A percentile compares a stretch with the other conserved stretches of the same genome.
phyloP scores from a whole-genome alignment of 1,140 invertebrate species.

The Cydia fagiglandana region DNA sequence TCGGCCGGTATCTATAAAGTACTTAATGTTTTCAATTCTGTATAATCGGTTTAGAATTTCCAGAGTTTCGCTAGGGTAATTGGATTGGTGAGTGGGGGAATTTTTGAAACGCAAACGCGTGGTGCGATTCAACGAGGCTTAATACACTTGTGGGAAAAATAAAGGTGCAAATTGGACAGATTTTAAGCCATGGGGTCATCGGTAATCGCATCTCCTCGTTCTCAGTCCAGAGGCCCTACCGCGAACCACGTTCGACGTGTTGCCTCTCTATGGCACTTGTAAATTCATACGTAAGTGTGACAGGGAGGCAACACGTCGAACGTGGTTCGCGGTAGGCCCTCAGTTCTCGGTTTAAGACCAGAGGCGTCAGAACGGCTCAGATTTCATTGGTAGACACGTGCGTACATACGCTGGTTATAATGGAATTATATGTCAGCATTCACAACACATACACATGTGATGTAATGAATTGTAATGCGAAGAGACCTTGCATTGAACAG shows the following conservation, averaged over 20 bases:
- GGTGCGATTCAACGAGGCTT: background rate
- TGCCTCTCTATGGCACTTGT: no score
- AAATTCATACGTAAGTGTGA: no score
- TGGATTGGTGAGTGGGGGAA: slow-evolving; percentile 66
- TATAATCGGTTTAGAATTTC: slow-evolving; percentile 79
- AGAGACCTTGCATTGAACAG: no score
- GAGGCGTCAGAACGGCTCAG: background rate
- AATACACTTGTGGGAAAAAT: background rate
- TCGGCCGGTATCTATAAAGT: slow-evolving; percentile 63
- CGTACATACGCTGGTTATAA: no score
- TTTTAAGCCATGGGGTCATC: slow-evolving; percentile 14
- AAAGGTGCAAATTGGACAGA: background rate
- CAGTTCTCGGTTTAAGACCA: background rate
- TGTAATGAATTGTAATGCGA: no score
- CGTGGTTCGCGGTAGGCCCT: no score
- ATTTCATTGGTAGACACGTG: no score
- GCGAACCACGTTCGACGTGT: no score
- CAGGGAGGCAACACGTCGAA: no score
- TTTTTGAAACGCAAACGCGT: slow-evolving; percentile 51
- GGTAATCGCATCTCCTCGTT: background rate
- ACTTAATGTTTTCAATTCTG: slow-evolving; percentile 79
- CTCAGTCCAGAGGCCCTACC: no score
- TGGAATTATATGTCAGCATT: no score
- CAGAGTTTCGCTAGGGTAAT: slow-evolving; percentile 71
- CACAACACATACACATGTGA: no score